Percentiles rank a stretch among this genome's conserved stretches.
phyloP scores from a whole-genome alignment of 2,797 vertebrate genomes.

The Pristis pectinata region DNA sequence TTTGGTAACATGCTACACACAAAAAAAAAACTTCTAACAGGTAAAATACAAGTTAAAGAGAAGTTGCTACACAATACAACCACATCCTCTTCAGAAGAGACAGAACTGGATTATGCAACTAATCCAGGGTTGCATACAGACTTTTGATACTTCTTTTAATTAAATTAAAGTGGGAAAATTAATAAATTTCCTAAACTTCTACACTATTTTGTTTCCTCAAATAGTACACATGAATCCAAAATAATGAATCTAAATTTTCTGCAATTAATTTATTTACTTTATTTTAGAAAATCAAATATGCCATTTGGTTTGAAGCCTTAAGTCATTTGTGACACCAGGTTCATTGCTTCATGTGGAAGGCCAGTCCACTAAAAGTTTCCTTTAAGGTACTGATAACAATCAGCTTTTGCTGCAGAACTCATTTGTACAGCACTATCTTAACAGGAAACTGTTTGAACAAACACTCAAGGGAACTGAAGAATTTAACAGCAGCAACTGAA shows the following conservation, averaged over 20 bases:
- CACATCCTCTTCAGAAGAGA: constrained; percentile 28
- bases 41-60: constrained; percentile 2
- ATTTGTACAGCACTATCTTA: constrained; percentile 22
- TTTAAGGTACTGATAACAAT: constrained; percentile 15
- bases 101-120: not conserved
- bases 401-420: not conserved
- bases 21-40: not conserved
- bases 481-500: not conserved
- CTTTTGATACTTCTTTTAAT: not conserved
- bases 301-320: not conserved
- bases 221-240: not conserved
- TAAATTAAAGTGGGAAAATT: not conserved
- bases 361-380: not conserved
- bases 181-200: not conserved
- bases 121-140: not conserved
- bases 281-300: constrained; percentile 2
- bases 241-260: not conserved
- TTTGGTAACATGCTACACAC: not conserved
- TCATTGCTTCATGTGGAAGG: not conserved
- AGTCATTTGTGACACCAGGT: not conserved
- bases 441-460: constrained; percentile 14
- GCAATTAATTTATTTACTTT: not conserved
- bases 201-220: not conserved
- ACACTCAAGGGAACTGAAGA: not conserved
- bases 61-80: constrained; percentile 25